These are phyloP conservation scores for Brachyptera putata DNA, from an alignment of 2,888 invertebrate genomes.

Conservation along the genomic window DNA sequence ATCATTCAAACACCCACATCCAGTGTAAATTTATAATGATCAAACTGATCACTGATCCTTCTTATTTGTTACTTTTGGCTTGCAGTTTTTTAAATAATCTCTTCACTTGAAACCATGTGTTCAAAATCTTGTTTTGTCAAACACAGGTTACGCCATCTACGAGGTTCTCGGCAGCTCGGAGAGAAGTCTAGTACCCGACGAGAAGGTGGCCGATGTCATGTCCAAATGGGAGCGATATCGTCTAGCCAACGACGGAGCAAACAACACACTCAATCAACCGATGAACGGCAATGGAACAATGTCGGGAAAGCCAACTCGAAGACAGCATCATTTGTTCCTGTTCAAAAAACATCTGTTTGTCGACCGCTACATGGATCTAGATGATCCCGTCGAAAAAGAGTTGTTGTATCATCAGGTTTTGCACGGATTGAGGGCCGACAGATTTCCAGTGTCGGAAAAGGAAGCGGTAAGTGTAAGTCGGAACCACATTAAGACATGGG, in stretches of 20 bases:
- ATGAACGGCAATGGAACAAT: slow-evolving; percentile 7
- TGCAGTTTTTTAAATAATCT: too few relatives aligned
- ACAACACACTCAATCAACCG: slow-evolving; percentile 36
- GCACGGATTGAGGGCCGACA: slow-evolving; percentile 83
- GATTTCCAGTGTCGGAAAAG: slow-evolving; percentile 88
- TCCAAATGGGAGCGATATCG: slow-evolving; percentile 92
- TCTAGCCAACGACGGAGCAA: slow-evolving; percentile 58
- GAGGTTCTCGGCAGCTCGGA: slow-evolving; percentile 86
- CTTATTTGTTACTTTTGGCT: too few relatives aligned
- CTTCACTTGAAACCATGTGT: too few relatives aligned
- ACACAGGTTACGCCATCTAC: slow-evolving; percentile 85
- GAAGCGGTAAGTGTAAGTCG: slow-evolving; percentile 71
- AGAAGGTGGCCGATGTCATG: slow-evolving; percentile 91
- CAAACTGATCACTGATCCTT: too few relatives aligned
- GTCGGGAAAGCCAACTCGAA: slow-evolving; percentile 46
- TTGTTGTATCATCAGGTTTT: slow-evolving; percentile 89
- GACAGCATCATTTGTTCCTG: slow-evolving; percentile 61
- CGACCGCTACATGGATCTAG: slow-evolving; percentile 71
- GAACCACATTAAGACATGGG: slow-evolving; percentile 10
- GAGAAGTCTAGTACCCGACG: slow-evolving; percentile 75
- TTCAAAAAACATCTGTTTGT: slow-evolving; percentile 82
- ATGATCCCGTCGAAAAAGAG: slow-evolving; percentile 89
- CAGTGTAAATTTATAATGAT: too few relatives aligned
- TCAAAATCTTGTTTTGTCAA: too few relatives aligned
- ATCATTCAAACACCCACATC: too few relatives aligned